Percentiles rank a stretch among this genome's conserved stretches.
Conservation (phyloP, 1,140 invertebrate species). For the Zaprionus nigranus region DNA sequence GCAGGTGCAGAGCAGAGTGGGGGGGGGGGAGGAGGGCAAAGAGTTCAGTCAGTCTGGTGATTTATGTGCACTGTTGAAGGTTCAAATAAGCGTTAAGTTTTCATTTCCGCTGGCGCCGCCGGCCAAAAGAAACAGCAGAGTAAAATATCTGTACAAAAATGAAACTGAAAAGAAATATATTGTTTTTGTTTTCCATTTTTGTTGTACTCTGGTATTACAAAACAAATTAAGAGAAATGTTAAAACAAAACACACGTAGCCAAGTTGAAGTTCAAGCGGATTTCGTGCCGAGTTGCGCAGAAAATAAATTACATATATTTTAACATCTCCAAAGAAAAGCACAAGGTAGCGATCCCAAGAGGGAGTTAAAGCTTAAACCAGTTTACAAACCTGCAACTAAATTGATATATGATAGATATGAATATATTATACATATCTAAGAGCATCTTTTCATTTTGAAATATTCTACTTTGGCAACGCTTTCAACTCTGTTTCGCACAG, state of each 20-base stretch:
- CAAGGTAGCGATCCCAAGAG: constrained; percentile 1
- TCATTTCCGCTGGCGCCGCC: constrained; percentile 79
- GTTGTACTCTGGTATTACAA: constrained; percentile 49
- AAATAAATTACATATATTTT: constrained; percentile 44
- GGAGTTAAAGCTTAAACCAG: constrained; percentile 16
- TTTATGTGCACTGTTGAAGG: constrained; percentile 82
- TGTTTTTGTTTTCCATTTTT: constrained; percentile 60
- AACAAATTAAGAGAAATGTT: constrained; percentile 82
- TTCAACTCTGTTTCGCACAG: background rate
- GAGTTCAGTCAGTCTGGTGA: constrained; percentile 65
- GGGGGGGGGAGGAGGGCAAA: constrained; percentile 9
- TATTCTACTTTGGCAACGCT: background rate
- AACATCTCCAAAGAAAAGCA: background rate
- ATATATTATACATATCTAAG: background rate
- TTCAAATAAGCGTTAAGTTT: constrained; percentile 83
- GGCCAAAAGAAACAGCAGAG: constrained; percentile 24
- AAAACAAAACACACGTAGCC: constrained; percentile 65
- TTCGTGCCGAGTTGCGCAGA: constrained; percentile 29
- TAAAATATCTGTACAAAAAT: constrained; percentile 68
- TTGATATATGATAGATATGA: background rate
- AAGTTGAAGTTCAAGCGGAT: constrained; percentile 50
- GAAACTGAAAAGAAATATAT: constrained; percentile 74
- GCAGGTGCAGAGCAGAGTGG: background rate
- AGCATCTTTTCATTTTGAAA: no score
- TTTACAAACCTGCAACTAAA: no score